These are phyloP conservation scores for Hyla sarda DNA, from an alignment of 2,113 vertebrate genomes.

Conservation along the genomic window DNA sequence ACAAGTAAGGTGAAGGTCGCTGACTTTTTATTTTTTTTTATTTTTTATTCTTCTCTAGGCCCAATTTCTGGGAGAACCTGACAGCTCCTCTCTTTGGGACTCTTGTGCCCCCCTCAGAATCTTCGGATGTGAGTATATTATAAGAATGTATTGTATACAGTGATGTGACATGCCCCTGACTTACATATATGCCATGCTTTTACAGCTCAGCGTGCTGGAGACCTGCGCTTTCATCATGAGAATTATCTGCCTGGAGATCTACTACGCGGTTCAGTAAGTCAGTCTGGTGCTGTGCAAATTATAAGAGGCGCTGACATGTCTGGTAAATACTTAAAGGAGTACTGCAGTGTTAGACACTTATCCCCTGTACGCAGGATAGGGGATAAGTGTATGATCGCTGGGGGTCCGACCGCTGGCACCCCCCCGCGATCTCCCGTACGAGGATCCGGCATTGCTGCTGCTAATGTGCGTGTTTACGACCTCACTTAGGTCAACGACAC, in stretches of 20 bases:
- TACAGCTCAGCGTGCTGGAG: slow-evolving; percentile 91
- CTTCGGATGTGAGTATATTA: slow-evolving; percentile 84
- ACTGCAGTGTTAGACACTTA: too few relatives aligned
- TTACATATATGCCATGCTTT: background rate
- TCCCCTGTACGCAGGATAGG: too few relatives aligned
- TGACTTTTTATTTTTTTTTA: background rate
- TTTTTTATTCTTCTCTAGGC: slow-evolving; percentile 70
- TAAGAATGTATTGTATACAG: background rate
- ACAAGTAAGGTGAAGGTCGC: background rate
- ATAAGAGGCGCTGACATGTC: background rate
- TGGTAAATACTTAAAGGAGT: background rate
- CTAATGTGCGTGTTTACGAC: too few relatives aligned
- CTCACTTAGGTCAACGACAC: too few relatives aligned
- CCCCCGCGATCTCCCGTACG: too few relatives aligned
- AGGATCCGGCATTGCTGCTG: too few relatives aligned
- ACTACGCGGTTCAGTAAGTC: slow-evolving; percentile 92
- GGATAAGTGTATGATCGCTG: too few relatives aligned
- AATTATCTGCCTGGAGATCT: slow-evolving; percentile 96
- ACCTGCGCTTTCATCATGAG: slow-evolving; percentile 98
- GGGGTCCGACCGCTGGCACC: too few relatives aligned
- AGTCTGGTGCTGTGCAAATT: background rate
- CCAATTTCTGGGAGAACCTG: slow-evolving; percentile 95
- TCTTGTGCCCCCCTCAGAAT: slow-evolving; percentile 84
- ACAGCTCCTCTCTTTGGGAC: slow-evolving; percentile 90
- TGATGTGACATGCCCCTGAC: background rate